Evolutionary conservation across 2,888 invertebrate species (phyloP), one percentile per base, ranked within the genome.

Genomic region (Chrysolina americana): DNA sequence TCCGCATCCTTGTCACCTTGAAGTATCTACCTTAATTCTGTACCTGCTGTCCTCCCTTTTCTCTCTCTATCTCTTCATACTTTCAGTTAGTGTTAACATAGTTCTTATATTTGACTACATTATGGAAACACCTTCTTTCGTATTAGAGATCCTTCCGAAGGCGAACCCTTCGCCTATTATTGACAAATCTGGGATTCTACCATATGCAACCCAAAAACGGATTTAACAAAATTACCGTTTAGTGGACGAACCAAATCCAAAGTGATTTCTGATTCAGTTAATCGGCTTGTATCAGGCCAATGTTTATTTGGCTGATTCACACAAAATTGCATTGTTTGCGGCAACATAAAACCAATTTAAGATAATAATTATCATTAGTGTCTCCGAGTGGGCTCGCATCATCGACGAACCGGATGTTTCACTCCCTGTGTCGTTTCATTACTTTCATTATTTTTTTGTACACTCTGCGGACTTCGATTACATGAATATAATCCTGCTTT

Each of bases 331-430:
- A 70, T 64, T 70, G 70, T 70, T 63, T 70, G 70, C 64, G 73
- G 65, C 65, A 19, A 68, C 68, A 73, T 47, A 62, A 68, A 70
- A 70, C 74, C 66, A 66, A 59, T 70, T 70, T 53, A 59, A 72
- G 64, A 70, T 74, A 66, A 74, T 74, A 66, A 74, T 70, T 65
- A 70, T 62, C 48, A 70, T 62, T 73, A 69, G 36, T 59, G 36
- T 59, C 59, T 59, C 59, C 28, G 28, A 50, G 50, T 50, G 50
- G 59, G 63, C 23, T 70, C 62, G 70, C 41, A 50, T 70, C 21
- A 50, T 64, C 59, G 59, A 59, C 28, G 59, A 59, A 59, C 59
- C 59, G 59, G 59, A 59, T 59, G 59, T 59, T 59, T 59, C 59
- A 23, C 59, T 59, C 28, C 36, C 59, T 28, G n/a, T 59, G 59